Conservation (phyloP, 2,888 invertebrate species). For the Thumatha senex region DNA sequence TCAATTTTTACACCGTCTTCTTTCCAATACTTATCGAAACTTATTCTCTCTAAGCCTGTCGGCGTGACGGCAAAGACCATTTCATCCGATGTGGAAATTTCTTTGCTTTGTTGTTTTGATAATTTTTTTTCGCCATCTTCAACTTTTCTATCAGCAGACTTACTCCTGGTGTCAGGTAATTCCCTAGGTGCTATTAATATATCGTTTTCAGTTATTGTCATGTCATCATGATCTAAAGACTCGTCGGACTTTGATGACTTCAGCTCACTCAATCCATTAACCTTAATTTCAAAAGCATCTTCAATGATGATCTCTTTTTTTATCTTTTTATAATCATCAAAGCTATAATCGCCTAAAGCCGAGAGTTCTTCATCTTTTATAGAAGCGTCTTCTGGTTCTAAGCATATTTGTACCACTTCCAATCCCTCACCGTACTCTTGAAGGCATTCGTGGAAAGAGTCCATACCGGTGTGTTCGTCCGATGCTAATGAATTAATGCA, state of each 20-base stretch:
- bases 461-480: conserved; percentile 85
- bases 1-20: conserved; percentile 56
- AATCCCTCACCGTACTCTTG: conserved; percentile 86
- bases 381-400: conserved; percentile 83
- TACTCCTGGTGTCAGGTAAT: conserved; percentile 60
- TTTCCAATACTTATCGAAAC: conserved; percentile 79
- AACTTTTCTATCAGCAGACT: conserved; percentile 56
- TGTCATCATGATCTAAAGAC: conserved; percentile 72
- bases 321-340: conserved; percentile 65
- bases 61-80: conserved; percentile 82
- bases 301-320: conserved; percentile 44
- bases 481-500: conserved; percentile 82
- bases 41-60: conserved; percentile 78
- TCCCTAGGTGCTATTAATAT: conserved; percentile 66
- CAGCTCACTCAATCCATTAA: conserved; percentile 58
- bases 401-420: conserved; percentile 85
- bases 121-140: conserved; percentile 51
- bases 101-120: conserved; percentile 77
- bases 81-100: conserved; percentile 79
- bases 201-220: conserved; percentile 80
- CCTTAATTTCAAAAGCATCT: conserved; percentile 43
- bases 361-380: conserved; percentile 80
- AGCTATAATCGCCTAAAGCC: conserved; percentile 70
- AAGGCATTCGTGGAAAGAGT: conserved; percentile 86
- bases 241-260: conserved; percentile 73